These are phyloP conservation scores for Encarsia formosa DNA, from an alignment of 2,888 invertebrate genomes.

Conservation along the genomic window DNA sequence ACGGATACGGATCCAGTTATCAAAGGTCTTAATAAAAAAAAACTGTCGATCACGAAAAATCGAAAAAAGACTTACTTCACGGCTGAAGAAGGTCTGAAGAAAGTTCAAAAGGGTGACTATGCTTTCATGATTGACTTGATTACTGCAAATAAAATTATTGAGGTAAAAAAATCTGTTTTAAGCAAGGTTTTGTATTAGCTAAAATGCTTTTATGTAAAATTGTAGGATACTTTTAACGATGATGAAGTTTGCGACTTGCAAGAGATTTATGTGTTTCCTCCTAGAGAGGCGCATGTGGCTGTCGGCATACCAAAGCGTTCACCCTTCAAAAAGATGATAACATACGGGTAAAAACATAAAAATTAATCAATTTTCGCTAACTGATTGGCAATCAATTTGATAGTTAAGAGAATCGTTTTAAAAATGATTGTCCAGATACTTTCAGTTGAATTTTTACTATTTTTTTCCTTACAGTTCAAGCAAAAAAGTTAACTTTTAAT, in stretches of 20 bases:
- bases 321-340: slow-evolving; percentile 43
- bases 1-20: slow-evolving; percentile 62
- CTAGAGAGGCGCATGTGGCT: slow-evolving; percentile 31
- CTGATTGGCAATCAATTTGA: too few relatives aligned
- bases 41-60: slow-evolving; percentile 48
- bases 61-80: slow-evolving; percentile 44
- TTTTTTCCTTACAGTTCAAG: too few relatives aligned
- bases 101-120: slow-evolving; percentile 63
- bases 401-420: too few relatives aligned
- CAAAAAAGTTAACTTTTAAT: too few relatives aligned
- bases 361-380: too few relatives aligned
- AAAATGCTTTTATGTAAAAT: not conserved
- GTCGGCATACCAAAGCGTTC: slow-evolving; percentile 36
- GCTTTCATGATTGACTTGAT: slow-evolving; percentile 68
- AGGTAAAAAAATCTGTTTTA: slow-evolving; percentile 31
- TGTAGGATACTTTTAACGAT: slow-evolving; percentile 58
- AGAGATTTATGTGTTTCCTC: slow-evolving; percentile 47
- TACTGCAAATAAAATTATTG: slow-evolving; percentile 65
- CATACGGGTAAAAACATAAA: slow-evolving; percentile 34
- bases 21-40: slow-evolving; percentile 58
- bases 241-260: slow-evolving; percentile 65
- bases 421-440: too few relatives aligned
- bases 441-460: too few relatives aligned
- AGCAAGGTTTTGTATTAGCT: not conserved
- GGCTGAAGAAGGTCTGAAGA: slow-evolving; percentile 56